phyloP scores from a whole-genome alignment of 2,113 vertebrate genomes.

The Aegithalos caudatus region DNA sequence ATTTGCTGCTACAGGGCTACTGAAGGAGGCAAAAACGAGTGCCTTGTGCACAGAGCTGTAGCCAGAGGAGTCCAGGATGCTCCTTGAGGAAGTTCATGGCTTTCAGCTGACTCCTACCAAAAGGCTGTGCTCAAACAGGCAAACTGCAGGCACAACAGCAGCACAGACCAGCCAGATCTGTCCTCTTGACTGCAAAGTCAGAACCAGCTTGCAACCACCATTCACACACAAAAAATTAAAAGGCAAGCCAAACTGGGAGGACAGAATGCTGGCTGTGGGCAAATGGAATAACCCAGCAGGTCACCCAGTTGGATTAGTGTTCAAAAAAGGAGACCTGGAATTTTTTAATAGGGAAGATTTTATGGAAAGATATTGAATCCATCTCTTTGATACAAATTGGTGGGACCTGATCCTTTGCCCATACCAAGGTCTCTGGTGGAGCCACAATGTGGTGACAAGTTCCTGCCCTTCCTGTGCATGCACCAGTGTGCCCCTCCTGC shows the following conservation, averaged over 20 bases:
- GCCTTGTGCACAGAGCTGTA: not conserved
- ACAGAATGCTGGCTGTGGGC: not conserved
- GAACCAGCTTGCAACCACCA: not conserved
- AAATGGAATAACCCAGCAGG: not conserved
- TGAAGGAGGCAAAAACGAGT: not conserved
- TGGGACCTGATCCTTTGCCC: not conserved
- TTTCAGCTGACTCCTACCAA: not conserved
- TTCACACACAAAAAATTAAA: not conserved
- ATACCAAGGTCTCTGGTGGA: rapidly evolving
- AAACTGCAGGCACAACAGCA: not conserved
- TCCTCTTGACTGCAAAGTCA: not conserved
- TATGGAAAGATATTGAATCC: not conserved
- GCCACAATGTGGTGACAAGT: rapidly evolving
- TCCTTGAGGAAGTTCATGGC: not conserved
- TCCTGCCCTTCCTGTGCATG: not conserved
- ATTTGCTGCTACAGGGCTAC: not conserved
- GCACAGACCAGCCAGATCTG: rapidly evolving
- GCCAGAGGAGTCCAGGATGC: not conserved
- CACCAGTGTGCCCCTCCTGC: not conserved
- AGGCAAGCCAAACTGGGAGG: not conserved
- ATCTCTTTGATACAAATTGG: not conserved
- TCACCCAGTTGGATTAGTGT: not conserved
- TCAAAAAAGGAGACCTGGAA: not conserved
- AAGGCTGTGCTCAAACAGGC: not conserved
- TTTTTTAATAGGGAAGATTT: not conserved